These are phyloP conservation scores for Crotophaga sulcirostris DNA, from an alignment of 2,113 vertebrate species.

Conservation along the genomic window DNA sequence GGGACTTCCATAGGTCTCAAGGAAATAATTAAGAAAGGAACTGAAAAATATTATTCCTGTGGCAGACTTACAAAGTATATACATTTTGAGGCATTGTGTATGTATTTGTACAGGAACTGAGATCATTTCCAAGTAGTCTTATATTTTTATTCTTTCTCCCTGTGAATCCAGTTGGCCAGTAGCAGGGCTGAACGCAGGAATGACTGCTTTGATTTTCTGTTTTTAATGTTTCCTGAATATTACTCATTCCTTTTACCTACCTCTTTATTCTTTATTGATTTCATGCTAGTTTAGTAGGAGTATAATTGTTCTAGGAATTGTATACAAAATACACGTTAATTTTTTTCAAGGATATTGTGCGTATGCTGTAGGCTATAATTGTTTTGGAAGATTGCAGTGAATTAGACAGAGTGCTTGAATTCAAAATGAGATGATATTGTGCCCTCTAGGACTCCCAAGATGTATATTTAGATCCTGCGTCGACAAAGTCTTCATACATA, in stretches of 20 bases:
- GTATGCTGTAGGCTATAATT: conserved; percentile 26
- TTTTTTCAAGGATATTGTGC: conserved; percentile 31
- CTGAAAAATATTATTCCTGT: not conserved
- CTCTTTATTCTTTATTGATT: not conserved
- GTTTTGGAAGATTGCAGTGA: conserved; percentile 50
- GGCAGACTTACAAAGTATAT: not conserved
- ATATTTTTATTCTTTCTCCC: not conserved
- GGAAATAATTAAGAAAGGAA: conserved; percentile 8
- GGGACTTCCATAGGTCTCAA: not conserved
- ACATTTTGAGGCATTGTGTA: not conserved
- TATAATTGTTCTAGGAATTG: conserved; percentile 17
- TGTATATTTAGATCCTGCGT: conserved; percentile 24
- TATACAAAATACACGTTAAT: conserved; percentile 22
- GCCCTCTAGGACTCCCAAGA: conserved; percentile 18
- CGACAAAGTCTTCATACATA: not conserved
- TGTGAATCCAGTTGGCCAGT: not conserved
- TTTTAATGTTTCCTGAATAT: not conserved
- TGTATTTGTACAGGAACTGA: not conserved
- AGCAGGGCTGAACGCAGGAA: not conserved
- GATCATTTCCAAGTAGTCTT: not conserved
- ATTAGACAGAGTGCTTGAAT: conserved; percentile 4
- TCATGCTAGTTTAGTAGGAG: not conserved
- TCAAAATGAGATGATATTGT: conserved; percentile 21
- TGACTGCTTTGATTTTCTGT: not conserved
- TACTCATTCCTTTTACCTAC: not conserved